Evolutionary conservation across 2,888 invertebrate genomes (phyloP), one percentile per base, ranked within the genome.

Genomic region (Ferdinandea cuprea): DNA sequence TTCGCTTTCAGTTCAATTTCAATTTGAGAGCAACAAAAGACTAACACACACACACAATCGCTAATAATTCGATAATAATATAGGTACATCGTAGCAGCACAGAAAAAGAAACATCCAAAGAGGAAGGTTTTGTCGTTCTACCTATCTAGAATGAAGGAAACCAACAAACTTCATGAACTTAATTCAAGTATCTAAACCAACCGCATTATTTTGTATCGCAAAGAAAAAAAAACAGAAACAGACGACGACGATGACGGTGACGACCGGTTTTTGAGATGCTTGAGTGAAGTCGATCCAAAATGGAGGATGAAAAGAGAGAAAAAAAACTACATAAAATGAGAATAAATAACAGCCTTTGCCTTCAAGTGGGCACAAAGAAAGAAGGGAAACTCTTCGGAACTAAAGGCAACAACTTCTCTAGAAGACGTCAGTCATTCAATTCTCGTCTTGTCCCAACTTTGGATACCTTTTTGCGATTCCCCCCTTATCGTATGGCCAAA

Each of bases 261-360:
- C 61, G 59, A 83, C 73, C 78, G 73, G 68, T 78, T 73, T 63
- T 73, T 63, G 63, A 73, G 69, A 65, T 78, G 78, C 73, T 65
- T 68, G 68, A 84, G 68, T 79, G 72, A 69, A 79, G 83, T 30
- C 28, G 44, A 73, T 74, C 42, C 66, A 63, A 79, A 54, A 73
- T 79, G 74, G 79, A 68, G 68, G 74, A 61, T 46, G 63, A 2
- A 25, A 2, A 25, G 5, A 68, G 68, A 25, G 5, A 68, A 73
- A 71, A 73, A 68, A 50, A 79, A 78, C 50, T 52, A 78, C 25
- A 25, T 25, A 25, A 3, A 25, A n/a, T n/a, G n/a, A n/a, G n/a
- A n/a, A n/a, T n/a, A 76, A 79, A 79, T 72, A 68, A 73, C 66
- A 66, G 59, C 66, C 73, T 73, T 66, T 54, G 54, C 66, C 46